Percentiles rank a stretch among this genome's conserved stretches.
Conservation (phyloP, 2,113 vertebrate genomes). For the Excalfactoria chinensis region DNA sequence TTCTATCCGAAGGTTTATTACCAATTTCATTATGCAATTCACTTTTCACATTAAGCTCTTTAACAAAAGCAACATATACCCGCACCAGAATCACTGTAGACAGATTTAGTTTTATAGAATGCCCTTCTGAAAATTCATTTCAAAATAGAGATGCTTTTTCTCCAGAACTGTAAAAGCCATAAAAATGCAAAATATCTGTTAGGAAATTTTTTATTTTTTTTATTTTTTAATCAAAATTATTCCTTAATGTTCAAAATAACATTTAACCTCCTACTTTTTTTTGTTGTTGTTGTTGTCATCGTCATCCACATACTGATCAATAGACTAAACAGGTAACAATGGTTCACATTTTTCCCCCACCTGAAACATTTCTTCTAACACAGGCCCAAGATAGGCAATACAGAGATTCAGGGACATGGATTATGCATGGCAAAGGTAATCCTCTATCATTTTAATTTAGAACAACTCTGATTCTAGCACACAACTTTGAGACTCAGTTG, state of each 20-base stretch:
- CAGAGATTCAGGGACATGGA: slow-evolving; percentile 70
- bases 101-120: slow-evolving; percentile 66
- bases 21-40: slow-evolving; percentile 37
- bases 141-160: slow-evolving; percentile 79
- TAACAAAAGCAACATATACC: slow-evolving; percentile 65
- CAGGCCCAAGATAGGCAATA: slow-evolving; percentile 62
- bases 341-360: slow-evolving; percentile 29
- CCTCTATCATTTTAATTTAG: slow-evolving; percentile 68
- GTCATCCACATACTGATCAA: slow-evolving; percentile 46
- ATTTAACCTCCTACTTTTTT: slow-evolving; percentile 43
- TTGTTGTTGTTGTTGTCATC: background rate
- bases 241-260: slow-evolving; percentile 68
- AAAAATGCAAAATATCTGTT: slow-evolving; percentile 78
- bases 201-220: slow-evolving; percentile 66
- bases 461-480: slow-evolving; percentile 57
- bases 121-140: slow-evolving; percentile 76
- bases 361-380: slow-evolving; percentile 65
- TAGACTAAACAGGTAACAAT: slow-evolving; percentile 67
- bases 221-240: slow-evolving; percentile 69
- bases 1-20: slow-evolving; percentile 35
- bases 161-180: slow-evolving; percentile 76
- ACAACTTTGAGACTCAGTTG: slow-evolving; percentile 68
- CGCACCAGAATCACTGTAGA: slow-evolving; percentile 62
- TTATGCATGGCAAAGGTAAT: slow-evolving; percentile 74
- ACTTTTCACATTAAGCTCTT: slow-evolving; percentile 56